phyloP scores from a whole-genome alignment of 2,113 vertebrate genomes.

The Lichenostomus cassidix region DNA sequence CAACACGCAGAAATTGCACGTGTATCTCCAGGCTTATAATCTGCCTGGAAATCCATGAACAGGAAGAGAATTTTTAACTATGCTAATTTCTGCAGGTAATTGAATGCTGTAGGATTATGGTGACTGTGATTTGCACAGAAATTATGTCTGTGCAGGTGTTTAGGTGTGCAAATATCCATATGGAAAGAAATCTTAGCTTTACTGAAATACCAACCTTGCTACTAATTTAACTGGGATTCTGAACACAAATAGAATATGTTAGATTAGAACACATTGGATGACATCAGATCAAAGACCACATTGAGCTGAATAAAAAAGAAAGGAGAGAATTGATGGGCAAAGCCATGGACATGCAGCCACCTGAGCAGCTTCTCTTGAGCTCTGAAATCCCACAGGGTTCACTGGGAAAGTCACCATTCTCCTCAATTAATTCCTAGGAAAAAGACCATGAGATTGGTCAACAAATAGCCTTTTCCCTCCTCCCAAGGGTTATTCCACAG shows the following conservation, averaged over 20 bases:
- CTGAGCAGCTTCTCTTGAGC: not conserved
- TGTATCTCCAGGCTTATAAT: not conserved
- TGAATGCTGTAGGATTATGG: not conserved
- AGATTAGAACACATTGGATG: not conserved
- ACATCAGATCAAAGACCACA: not conserved
- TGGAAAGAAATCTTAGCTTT: fast-evolving
- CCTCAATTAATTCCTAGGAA: not conserved
- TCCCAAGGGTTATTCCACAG: not conserved
- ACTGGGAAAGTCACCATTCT: not conserved
- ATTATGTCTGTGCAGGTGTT: not conserved
- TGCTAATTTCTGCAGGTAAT: not conserved
- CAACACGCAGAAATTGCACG: fast-evolving
- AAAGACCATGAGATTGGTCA: not conserved
- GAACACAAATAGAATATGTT: not conserved
- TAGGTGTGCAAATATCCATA: fast-evolving
- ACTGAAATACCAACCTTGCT: not conserved
- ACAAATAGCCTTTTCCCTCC: not conserved
- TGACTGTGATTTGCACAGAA: not conserved
- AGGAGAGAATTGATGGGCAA: not conserved
- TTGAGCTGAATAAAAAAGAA: not conserved
- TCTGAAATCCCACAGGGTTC: not conserved
- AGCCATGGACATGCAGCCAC: fast-evolving
- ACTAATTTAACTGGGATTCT: not conserved
- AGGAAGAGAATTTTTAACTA: not conserved
- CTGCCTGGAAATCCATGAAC: not conserved